Conservation (phyloP, 2,797 vertebrate species). For the Coregonus ussuriensis region DNA sequence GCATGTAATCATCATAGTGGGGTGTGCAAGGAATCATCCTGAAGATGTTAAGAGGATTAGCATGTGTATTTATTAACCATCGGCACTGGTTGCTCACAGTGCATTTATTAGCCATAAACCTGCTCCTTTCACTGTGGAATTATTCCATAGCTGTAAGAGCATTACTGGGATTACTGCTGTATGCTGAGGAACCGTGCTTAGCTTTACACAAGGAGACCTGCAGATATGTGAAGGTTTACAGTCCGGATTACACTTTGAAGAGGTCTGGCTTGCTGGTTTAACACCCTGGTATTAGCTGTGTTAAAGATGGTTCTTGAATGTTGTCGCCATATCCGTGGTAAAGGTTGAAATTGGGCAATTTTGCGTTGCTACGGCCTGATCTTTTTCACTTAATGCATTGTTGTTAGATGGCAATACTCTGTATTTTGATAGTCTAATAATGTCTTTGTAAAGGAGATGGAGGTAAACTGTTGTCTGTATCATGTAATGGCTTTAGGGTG, state of each 20-base stretch:
- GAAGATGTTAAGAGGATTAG: constrained; percentile 59
- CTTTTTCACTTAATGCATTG: background rate
- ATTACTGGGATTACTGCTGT: constrained; percentile 77
- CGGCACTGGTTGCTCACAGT: constrained; percentile 9
- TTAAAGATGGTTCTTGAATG: constrained; percentile 67
- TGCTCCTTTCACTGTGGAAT: constrained; percentile 65
- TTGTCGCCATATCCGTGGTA: constrained; percentile 42
- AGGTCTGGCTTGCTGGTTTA: constrained; percentile 52
- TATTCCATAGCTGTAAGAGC: constrained; percentile 75
- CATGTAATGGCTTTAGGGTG: background rate
- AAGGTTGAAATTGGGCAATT: constrained; percentile 32
- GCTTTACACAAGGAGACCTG: constrained; percentile 66
- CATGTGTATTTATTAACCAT: constrained; percentile 67
- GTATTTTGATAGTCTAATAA: background rate
- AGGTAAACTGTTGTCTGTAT: background rate
- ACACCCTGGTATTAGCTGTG: constrained; percentile 64
- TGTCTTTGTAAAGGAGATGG: background rate
- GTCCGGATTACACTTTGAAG: constrained; percentile 68
- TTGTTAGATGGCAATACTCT: background rate
- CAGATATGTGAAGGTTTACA: constrained; percentile 65
- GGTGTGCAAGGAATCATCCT: constrained; percentile 12
- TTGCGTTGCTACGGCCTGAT: constrained; percentile 9
- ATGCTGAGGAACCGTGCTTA: constrained; percentile 67
- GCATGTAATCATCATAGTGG: background rate
- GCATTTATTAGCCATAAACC: constrained; percentile 66